Evolutionary conservation across 2,888 invertebrate species (phyloP), one percentile per base, ranked within the genome.

Genomic region (Creontiades dilutus): DNA sequence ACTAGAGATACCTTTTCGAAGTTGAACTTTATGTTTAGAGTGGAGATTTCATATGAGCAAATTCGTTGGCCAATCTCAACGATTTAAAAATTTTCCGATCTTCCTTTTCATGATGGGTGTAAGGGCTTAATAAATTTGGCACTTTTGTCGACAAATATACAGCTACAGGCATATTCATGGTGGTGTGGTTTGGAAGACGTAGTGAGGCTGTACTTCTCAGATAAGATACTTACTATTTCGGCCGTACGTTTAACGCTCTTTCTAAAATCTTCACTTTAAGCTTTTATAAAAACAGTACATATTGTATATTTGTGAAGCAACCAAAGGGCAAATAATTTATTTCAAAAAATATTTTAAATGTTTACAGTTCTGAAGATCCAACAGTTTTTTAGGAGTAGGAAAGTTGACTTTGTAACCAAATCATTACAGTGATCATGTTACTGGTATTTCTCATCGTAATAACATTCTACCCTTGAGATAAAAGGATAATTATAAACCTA

Each of bases 121-220:
- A 68, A 68, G 19, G 68, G 68, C 23, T 68, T 23, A 68, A 68
- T 68, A 11, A 68, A 68, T 68, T 68, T 68, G 68, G 68, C 68
- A 68, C 68, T 68, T 23, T 68, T 68, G 5, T 68, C 68, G 68
- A 68, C 23, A 27, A 7, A 68, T 12, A 23, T 23, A 27, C 13
- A 68, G 23, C 68, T 19, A 23, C 68, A 68, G 68, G 68, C 68
- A 68, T 68, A 68, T 68, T 68, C 68, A 68, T 68, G 68, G 68
- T 68, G 68, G 3, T 27, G 68, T 68, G 11, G 13, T 57, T 68
- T 68, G 68, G 23, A 68, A 68, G 68, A 68, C 68, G 57, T 57
- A n/a, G n/a, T 16, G n/a, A 57, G 57, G 23, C 7, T 23, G 5
- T 68, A 68, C 68, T 13, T 12, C 68, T 68, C 19, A n/a, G n/a